Evolutionary conservation across 2,888 invertebrate species (phyloP).

Genomic region (Lymantria dispar): DNA sequence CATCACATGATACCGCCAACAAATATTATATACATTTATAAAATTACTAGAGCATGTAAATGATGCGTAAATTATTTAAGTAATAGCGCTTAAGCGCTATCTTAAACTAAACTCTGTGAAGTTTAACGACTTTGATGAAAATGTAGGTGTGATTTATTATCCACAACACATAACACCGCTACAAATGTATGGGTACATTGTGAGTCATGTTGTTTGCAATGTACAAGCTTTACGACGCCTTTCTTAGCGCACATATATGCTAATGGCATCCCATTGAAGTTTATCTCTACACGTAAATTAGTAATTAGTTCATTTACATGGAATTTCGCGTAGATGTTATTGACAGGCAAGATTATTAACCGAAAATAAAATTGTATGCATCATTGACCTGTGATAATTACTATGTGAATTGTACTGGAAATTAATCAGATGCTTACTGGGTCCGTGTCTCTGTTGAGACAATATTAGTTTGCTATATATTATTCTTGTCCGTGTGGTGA

Average conservation of each 20-base stretch:
- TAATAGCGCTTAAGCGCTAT: neutral
- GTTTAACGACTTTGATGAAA: neutral
- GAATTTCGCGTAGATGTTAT: neutral
- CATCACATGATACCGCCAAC: too few relatives aligned
- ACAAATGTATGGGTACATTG: constrained; percentile 1
- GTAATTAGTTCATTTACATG: neutral
- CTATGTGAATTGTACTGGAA: too few relatives aligned
- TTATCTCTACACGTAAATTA: neutral
- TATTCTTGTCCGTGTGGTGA: too few relatives aligned
- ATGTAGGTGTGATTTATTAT: constrained; percentile 2
- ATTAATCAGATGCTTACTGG: too few relatives aligned
- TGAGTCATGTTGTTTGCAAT: constrained; percentile 2
- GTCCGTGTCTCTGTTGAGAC: too few relatives aligned
- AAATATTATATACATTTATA: neutral
- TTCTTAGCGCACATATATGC: constrained; percentile 10
- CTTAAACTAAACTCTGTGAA: neutral
- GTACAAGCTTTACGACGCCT: constrained; percentile 7
- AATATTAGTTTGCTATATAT: too few relatives aligned
- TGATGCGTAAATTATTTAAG: neutral
- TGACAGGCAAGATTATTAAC: too few relatives aligned
- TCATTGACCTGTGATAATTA: too few relatives aligned
- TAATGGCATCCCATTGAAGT: constrained; percentile 13
- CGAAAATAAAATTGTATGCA: too few relatives aligned
- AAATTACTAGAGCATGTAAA: neutral
- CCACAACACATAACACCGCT: neutral